These are phyloP conservation scores for Cosmorhoe ocellata DNA, from an alignment of 2,888 invertebrate species.

Conservation along the genomic window DNA sequence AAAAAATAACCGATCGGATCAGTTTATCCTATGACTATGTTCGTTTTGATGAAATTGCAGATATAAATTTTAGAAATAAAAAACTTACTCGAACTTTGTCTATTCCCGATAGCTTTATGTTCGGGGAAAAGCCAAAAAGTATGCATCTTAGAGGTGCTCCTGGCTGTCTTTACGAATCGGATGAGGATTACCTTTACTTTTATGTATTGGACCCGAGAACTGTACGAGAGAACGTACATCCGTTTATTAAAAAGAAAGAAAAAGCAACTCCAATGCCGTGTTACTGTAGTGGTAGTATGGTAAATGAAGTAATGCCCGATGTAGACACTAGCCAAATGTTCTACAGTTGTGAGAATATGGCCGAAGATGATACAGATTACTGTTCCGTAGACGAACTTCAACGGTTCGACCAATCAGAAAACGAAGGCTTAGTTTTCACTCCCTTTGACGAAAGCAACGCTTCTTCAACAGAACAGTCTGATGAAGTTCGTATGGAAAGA, in stretches of 20 bases:
- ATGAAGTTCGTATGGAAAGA: constrained; percentile 5
- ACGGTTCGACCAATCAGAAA: constrained; percentile 8
- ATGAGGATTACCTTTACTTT: constrained; percentile 45
- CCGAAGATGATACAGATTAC: constrained; percentile 13
- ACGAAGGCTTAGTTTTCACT: background rate
- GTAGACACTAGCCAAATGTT: constrained; percentile 35
- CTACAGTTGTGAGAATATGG: constrained; percentile 50
- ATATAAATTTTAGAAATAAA: background rate
- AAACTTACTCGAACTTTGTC: constrained; percentile 29
- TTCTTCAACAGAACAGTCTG: constrained; percentile 1
- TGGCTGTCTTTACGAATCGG: constrained; percentile 50
- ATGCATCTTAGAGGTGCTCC: constrained; percentile 54
- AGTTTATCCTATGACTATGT: constrained; percentile 27
- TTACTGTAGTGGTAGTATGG: constrained; percentile 43
- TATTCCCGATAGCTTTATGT: constrained; percentile 36
- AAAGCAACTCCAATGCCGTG: constrained; percentile 52
- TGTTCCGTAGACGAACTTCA: constrained; percentile 15
- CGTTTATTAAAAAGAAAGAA: constrained; percentile 53
- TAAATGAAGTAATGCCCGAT: constrained; percentile 20
- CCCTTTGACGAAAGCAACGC: background rate
- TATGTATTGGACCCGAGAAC: constrained; percentile 52
- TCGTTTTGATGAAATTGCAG: constrained; percentile 2
- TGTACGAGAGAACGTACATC: constrained; percentile 41
- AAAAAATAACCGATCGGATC: constrained; percentile 5
- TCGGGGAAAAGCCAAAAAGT: constrained; percentile 34